These are phyloP conservation scores for Hippocampus zosterae DNA, from an alignment of 2,113 vertebrate genomes.

Conservation along the genomic window DNA sequence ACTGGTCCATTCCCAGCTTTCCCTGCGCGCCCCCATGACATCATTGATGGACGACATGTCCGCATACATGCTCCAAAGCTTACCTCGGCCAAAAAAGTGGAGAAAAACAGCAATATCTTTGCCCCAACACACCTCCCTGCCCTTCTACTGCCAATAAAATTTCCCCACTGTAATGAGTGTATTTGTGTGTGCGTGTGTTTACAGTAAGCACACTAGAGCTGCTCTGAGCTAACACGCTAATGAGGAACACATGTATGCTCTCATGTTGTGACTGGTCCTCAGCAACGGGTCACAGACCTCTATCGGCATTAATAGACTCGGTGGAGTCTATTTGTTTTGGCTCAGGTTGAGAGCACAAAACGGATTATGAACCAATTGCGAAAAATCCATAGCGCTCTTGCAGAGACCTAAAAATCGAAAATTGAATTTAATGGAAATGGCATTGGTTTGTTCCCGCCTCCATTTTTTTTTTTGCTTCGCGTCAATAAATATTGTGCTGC, in stretches of 20 bases:
- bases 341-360: not conserved
- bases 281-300: not conserved
- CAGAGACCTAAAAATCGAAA: not conserved
- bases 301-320: not conserved
- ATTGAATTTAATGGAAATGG: not conserved
- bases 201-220: constrained; percentile 13
- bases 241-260: constrained; percentile 10
- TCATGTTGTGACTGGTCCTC: constrained; percentile 13
- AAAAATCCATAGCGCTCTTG: not conserved
- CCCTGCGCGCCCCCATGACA: not conserved
- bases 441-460: not conserved
- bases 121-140: not conserved
- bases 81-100: not conserved
- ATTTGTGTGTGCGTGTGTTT: constrained; percentile 10
- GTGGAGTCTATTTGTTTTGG: not conserved
- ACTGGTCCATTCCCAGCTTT: not conserved
- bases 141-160: constrained; percentile 4
- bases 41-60: not conserved
- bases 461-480: too few species aligned
- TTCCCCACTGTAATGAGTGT: not conserved
- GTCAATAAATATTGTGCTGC: too few species aligned
- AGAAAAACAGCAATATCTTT: constrained; percentile 3
- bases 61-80: not conserved
- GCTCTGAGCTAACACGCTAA: constrained; percentile 21
- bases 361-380: not conserved